Evolutionary conservation across 2,888 invertebrate species (phyloP), one percentile per base, ranked within the genome.

Genomic region (Ernsta delagoae): DNA sequence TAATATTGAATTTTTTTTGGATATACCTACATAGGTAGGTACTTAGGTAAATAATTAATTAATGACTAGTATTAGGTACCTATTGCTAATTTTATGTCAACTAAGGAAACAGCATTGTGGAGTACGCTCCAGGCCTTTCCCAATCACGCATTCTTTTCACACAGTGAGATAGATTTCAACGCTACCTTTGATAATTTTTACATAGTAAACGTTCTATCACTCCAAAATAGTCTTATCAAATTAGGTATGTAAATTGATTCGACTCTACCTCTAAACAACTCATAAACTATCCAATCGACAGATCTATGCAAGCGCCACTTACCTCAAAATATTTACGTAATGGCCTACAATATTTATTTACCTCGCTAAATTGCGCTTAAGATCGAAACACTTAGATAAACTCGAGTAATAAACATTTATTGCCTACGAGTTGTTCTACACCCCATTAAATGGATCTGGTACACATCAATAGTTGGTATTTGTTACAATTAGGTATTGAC

Each of bases 391-490:
- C 61, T 67, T 43, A 67, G 67, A 67, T 67, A 67, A 67, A 67
- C 59, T 39, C 65, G 43, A 50, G 69, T 69, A 70, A 75, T 74
- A 75, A 75, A 75, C 74, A 74, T 70, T 70, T 70, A 70, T 69
- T 59, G 70, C 56, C 65, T 64, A 65, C 70, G 71, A 70, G 68
- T 72, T 76, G 78, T 74, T 70, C 65, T 67, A 67, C 67, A 67
- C 61, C 56, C 56, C 56, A 67, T 67, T 67, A 61, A 67, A 60
- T 53, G 36, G 57, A 59, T 45, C 61, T 61, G 5, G 61, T 60
- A 70, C 70, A 75, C 77, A 78, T 78, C 79, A 75, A 79, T 79
- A 78, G n/a, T n/a, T n/a, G n/a, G 72, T 66, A 66, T 72, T 74
- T 72, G 73, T 74, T 70, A 70, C 71, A 65, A 72, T 75, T n/a